Conservation (phyloP, 1,140 invertebrate genomes). For the Papilio aristodemus region DNA sequence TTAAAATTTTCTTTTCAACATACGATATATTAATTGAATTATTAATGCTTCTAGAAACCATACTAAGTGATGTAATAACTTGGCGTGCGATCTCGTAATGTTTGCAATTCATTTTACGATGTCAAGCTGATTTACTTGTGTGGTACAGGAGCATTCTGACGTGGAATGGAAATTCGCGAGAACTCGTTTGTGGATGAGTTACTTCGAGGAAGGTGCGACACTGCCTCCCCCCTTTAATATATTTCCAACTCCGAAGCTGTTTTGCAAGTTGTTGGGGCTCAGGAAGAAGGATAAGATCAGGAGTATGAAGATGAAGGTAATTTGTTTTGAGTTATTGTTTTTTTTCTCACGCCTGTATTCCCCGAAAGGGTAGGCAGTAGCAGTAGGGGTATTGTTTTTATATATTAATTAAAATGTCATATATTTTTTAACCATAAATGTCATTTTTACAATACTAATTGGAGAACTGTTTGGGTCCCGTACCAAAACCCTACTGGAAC, state of each 20-base stretch:
- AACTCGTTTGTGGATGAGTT: constrained; percentile 94
- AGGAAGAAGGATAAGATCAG: constrained; percentile 86
- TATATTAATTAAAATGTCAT: no score
- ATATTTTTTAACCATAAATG: no score
- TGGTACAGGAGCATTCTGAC: constrained; percentile 88
- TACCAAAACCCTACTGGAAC: no score
- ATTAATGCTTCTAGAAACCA: neutral
- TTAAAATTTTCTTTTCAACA: neutral
- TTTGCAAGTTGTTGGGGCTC: constrained; percentile 83
- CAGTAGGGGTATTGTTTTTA: no score
- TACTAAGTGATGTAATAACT: neutral
- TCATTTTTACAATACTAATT: no score
- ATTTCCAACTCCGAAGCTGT: constrained; percentile 86
- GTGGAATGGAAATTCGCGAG: constrained; percentile 96
- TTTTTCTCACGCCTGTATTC: no score
- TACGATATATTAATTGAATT: neutral
- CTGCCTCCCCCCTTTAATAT: constrained; percentile 94
- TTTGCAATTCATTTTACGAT: neutral
- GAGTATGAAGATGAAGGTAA: constrained; percentile 84
- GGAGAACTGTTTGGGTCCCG: no score
- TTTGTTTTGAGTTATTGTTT: no score
- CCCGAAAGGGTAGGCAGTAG: no score
- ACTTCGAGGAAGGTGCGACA: constrained; percentile 92
- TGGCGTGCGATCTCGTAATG: constrained; percentile 4
- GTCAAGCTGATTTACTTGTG: no score